Base-by-base conservation (phyloP, 2,888 invertebrate species). In the Epinotia bilunana region DNA sequence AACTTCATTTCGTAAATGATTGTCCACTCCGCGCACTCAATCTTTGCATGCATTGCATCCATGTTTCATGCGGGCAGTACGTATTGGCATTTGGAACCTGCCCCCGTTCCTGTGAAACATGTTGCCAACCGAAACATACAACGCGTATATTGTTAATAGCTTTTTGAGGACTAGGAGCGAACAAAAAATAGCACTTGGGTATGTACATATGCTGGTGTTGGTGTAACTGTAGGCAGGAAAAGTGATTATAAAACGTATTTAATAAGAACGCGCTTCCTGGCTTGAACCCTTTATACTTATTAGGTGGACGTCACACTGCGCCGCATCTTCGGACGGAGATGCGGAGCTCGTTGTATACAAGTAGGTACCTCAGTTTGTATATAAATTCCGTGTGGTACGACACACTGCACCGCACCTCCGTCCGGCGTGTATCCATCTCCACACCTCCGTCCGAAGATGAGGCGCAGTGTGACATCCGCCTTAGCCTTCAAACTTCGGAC, bases 21-120 rank as follows among this genome's bases (percentile, higher is more conserved):
- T 73, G 67, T 78, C 78, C 69, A 64, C 76, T 86, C 84, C 80
- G 77, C 4, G 7, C 75, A 43, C 62, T 75, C 73, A 76, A 23
- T 87, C 86, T 85, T 80, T 88, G 87, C 70, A 73, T 76, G 77
- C 80, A 83, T 82, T 81, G 86, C 84, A 84, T 88, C 86, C 84
- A 89, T 90, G 89, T 89, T 89, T 89, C 90, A 90, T 87, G 84
- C 85, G 80, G 81, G 82, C 84, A 82, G 85, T 86, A 86, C 83
- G 86, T 88, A 91, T 90, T 88, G 91, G 90, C 87, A 87, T 90
- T 89, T 88, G 85, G 83, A 87, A 87, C 87, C 87, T 87, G 87
- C 86, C 86, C 81, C 80, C 82, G 83, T 84, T 82, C 82, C 82
- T 78, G 83, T 84, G 84, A 84, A 85, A 83, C 84, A 82, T 83